Evolutionary conservation across 2,888 invertebrate genomes (phyloP).

Genomic region (Dicycla oo): DNA sequence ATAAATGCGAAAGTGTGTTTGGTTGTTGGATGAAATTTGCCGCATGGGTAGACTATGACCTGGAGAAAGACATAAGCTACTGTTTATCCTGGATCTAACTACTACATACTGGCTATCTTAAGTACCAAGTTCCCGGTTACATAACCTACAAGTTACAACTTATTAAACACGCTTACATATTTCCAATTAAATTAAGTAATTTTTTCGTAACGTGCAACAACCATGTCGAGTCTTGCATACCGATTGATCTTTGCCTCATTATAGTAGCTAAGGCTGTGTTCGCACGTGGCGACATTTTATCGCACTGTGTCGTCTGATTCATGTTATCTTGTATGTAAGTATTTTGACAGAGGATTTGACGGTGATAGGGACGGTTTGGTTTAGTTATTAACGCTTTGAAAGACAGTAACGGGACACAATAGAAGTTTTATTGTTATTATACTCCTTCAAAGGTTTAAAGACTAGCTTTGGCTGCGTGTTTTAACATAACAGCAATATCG

Average conservation of each 20-base stretch:
- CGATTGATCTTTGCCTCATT: conserved; percentile 58
- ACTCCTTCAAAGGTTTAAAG: no score
- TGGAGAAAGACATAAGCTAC: no score
- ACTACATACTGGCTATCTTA: no score
- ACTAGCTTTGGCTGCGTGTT: no score
- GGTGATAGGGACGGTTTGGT: not conserved
- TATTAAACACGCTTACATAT: conserved; percentile 34
- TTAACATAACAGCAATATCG: no score
- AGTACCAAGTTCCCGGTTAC: conserved; percentile 21
- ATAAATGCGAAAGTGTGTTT: no score
- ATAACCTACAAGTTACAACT: conserved; percentile 19
- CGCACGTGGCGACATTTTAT: conserved; percentile 39
- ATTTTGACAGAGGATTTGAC: conserved; percentile 6
- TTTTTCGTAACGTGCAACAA: conserved; percentile 31
- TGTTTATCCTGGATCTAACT: no score
- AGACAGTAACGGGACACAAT: no score
- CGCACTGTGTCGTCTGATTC: not conserved
- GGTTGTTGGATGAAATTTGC: no score
- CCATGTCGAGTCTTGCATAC: conserved; percentile 49
- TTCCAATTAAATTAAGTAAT: conserved; percentile 49
- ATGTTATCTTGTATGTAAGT: not conserved
- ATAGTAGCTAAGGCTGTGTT: conserved; percentile 42
- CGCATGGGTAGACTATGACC: no score
- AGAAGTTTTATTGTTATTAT: no score
- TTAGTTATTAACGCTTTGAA: no score